These are phyloP conservation scores for Burhinus oedicnemus DNA, from an alignment of 2,113 vertebrate genomes.

Conservation along the genomic window DNA sequence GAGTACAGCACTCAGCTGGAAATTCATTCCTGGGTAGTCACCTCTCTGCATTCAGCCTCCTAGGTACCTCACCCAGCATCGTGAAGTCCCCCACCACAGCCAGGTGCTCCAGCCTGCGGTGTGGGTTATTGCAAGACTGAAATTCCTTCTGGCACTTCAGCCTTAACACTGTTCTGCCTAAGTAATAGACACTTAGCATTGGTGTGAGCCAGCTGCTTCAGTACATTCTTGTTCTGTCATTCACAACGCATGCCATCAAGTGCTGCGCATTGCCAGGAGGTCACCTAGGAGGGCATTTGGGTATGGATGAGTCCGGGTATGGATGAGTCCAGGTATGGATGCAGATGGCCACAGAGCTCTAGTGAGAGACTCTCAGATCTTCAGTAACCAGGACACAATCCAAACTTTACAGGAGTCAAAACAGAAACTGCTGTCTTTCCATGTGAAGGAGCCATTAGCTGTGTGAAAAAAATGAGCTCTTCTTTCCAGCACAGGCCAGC, in stretches of 20 bases:
- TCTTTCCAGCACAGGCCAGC: background rate
- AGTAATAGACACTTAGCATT: background rate
- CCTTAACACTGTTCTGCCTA: background rate
- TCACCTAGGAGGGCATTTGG: background rate
- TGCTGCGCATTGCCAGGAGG: background rate
- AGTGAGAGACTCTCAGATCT: background rate
- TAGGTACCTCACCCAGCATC: background rate
- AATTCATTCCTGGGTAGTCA: background rate
- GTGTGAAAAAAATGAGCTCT: background rate
- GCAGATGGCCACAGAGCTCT: background rate
- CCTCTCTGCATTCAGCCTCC: background rate
- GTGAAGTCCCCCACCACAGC: background rate
- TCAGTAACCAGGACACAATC: background rate
- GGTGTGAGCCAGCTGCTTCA: background rate
- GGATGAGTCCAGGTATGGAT: background rate
- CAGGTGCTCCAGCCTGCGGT: fast-evolving
- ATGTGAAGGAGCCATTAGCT: background rate
- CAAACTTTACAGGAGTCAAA: background rate
- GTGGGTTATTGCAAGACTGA: background rate
- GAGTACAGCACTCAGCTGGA: background rate
- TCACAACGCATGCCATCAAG: background rate
- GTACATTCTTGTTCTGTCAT: background rate
- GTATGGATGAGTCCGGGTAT: background rate
- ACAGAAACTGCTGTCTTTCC: background rate
- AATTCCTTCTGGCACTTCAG: background rate